A percentile compares a stretch with the other conserved stretches of the same genome.
These are phyloP conservation scores for Acanthurus lineatus DNA, from an alignment of 2,797 vertebrate species.

Conservation along the genomic window DNA sequence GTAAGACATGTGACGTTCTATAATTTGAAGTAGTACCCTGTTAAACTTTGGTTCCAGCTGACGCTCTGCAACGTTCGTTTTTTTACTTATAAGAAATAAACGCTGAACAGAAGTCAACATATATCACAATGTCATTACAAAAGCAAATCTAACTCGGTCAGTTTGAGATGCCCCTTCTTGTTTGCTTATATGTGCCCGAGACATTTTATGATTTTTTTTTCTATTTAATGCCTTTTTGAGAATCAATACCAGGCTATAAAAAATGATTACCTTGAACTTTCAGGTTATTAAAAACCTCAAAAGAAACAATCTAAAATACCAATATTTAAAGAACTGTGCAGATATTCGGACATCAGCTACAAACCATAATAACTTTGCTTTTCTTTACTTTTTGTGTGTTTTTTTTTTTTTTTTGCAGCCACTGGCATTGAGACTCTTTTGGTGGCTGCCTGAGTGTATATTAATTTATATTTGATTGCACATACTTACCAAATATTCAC, in stretches of 20 bases:
- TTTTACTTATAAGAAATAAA: not conserved
- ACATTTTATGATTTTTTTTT: constrained; percentile 4
- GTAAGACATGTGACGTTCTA: not conserved
- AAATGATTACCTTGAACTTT: not conserved
- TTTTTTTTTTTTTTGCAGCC: constrained; percentile 9
- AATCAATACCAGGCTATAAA: not conserved
- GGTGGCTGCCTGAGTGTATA: constrained; percentile 1
- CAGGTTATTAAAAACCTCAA: not conserved
- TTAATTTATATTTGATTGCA: not conserved
- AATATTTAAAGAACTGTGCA: not conserved
- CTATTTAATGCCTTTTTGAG: not conserved
- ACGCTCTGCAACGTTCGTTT: not conserved
- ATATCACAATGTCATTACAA: not conserved
- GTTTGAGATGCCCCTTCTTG: not conserved
- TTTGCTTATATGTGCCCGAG: not conserved
- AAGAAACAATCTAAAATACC: not conserved
- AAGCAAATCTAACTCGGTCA: not conserved
- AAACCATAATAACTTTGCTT: not conserved
- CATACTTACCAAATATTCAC: constrained; percentile 16
- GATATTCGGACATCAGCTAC: not conserved
- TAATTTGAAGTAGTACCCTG: not conserved
- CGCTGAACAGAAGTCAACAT: not conserved
- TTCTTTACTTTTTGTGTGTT: not conserved
- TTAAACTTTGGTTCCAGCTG: not conserved
- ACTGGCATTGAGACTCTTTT: not conserved